phyloP scores from a whole-genome alignment of 2,797 vertebrate genomes.

The Myotis pilosus region DNA sequence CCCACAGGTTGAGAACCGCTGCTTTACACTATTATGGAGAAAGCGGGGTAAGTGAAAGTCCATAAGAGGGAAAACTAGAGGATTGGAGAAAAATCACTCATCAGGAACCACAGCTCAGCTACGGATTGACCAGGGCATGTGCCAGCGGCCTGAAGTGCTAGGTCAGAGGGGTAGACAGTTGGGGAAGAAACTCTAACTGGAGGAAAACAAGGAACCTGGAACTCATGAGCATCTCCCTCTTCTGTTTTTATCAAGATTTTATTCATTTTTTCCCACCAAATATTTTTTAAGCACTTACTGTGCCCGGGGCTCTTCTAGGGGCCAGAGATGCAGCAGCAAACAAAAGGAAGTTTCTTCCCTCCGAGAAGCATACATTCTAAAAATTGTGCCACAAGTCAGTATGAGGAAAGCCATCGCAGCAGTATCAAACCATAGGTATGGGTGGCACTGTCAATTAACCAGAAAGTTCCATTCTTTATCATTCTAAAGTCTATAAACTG shows the following conservation, averaged over 20 bases:
- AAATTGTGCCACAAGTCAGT: not conserved
- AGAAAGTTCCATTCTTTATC: not conserved
- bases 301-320: not conserved
- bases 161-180: not conserved
- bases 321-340: not conserved
- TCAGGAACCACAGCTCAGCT: not conserved
- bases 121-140: fast-evolving
- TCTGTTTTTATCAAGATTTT: no score
- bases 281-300: not conserved
- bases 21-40: no score
- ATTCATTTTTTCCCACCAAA: not conserved
- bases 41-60: not conserved
- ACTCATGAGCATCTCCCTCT: not conserved
- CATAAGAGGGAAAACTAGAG: not conserved
- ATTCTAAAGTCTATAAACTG: not conserved
- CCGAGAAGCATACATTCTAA: not conserved
- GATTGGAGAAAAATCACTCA: not conserved
- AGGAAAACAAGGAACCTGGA: not conserved
- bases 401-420: not conserved
- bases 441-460: not conserved
- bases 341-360: not conserved
- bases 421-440: not conserved
- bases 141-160: not conserved
- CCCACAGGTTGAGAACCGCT: no score
- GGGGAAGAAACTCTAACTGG: not conserved